Evolutionary conservation across 2,113 vertebrate species (phyloP), one percentile per base, ranked within the genome.

Genomic region (Scophthalmus maximus): DNA sequence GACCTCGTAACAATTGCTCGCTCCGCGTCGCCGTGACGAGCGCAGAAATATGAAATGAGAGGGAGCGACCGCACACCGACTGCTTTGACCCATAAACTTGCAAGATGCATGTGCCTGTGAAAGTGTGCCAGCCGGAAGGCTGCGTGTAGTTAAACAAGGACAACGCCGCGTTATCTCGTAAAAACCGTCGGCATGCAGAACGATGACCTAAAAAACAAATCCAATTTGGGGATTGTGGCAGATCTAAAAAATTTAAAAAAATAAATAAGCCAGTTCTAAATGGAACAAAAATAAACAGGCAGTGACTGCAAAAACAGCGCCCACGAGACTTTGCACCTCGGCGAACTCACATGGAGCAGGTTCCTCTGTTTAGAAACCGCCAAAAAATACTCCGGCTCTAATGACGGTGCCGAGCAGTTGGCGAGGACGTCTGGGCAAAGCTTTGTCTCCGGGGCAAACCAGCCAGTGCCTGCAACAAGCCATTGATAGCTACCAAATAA

Each of bases 401-500:
- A 83, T 82, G 86, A 85, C 88, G 80, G 88, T 79, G 87, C 68
- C 81, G 63, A 81, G 67, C 72, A 76, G 79, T 57, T 77, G 65
- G 74, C 4, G 18, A 83, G 82, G 69, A 77, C 76, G 79, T 77
- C 82, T 82, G 80, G 83, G 70, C 53, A 51, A 65, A 53, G 67
- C 69, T 76, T 73, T 83, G 86, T 90, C 81, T 84, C 76, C 56
- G 63, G 84, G n/a, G 79, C 84, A 61, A 73, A 83, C 40, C 77
- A 80, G 68, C 53, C 78, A 64, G 72, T 49, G 81, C 57, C 85
- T 61, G 78, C 79, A 81, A 56, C 53, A 72, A 72, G 63, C 74
- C 85, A 80, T 30, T 78, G 85, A 86, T 79, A 76, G 80, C 68
- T 17, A n/a, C 42, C 87, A 84, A 79, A 90, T 88, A 79, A 85